A percentile compares a stretch with the other conserved stretches of the same genome.
phyloP scores from a whole-genome alignment of 2,888 invertebrate genomes.

The Tromatobia lineatoria region DNA sequence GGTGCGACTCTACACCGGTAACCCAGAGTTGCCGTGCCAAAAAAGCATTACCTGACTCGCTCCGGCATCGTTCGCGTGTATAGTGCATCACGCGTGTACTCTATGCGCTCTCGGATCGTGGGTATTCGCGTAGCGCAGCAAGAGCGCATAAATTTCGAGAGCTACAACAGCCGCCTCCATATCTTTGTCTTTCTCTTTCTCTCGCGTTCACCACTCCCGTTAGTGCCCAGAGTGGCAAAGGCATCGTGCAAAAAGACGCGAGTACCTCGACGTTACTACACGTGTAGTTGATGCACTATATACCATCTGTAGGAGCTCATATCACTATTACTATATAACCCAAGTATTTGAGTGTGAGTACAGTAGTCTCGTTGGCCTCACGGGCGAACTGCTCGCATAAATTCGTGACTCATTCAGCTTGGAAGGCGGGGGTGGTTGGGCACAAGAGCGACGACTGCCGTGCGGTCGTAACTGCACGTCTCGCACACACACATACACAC shows the following conservation, averaged over 20 bases:
- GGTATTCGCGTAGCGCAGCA: constrained; percentile 41
- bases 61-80: constrained; percentile 34
- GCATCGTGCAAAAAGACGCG: constrained; percentile 60
- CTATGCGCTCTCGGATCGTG: constrained; percentile 31
- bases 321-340: neutral
- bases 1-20: constrained; percentile 58
- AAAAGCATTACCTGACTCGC: constrained; percentile 68
- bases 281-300: constrained; percentile 40
- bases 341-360: constrained; percentile 8
- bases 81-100: constrained; percentile 50
- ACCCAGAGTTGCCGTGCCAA: constrained; percentile 63
- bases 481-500: constrained; percentile 37
- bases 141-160: constrained; percentile 65
- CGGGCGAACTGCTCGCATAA: constrained; percentile 56
- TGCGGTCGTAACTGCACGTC: constrained; percentile 70
- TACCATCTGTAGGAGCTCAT: neutral
- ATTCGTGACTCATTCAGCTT: constrained; percentile 63
- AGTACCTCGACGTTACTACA: constrained; percentile 58
- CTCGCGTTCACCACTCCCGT: constrained; percentile 24
- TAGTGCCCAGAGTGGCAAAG: constrained; percentile 17
- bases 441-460: constrained; percentile 55
- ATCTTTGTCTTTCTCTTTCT: constrained; percentile 19
- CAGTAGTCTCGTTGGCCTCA: neutral
- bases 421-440: constrained; percentile 46
- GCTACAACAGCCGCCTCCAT: constrained; percentile 36